These are phyloP conservation scores for Molanna angustata DNA, from an alignment of 2,888 invertebrate genomes.

Conservation along the genomic window DNA sequence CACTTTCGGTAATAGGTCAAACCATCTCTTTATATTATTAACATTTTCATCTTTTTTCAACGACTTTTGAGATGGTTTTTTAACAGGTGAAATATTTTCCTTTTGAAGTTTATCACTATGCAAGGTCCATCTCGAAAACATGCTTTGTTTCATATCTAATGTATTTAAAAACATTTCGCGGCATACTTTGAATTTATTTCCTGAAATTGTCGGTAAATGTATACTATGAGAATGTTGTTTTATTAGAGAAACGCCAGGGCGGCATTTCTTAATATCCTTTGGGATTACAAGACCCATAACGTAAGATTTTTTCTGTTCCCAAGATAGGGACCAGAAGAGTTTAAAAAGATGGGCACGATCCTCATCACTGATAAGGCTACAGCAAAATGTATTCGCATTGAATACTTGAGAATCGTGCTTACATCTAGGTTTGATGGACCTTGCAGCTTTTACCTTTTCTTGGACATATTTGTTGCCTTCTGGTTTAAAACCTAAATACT, in stretches of 20 bases:
- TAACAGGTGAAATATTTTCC: neutral
- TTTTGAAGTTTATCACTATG: neutral
- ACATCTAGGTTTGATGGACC: neutral
- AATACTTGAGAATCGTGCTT: neutral
- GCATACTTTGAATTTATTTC: neutral
- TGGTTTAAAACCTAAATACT: neutral
- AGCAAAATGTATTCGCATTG: neutral
- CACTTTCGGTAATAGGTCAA: neutral
- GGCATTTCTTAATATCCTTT: neutral
- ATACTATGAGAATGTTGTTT: neutral
- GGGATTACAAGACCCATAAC: neutral
- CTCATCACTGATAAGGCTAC: neutral
- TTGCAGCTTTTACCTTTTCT: neutral
- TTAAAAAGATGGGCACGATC: too few species aligned
- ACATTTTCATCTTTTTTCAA: neutral
- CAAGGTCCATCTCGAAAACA: neutral
- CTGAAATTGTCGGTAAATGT: neutral
- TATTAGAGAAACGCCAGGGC: neutral
- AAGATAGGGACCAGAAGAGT: neutral
- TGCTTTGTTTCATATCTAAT: neutral
- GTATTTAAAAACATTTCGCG: neutral
- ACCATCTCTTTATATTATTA: neutral
- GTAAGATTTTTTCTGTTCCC: neutral
- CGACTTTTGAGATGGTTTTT: neutral
- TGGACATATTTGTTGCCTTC: neutral